Base-by-base conservation (phyloP, 2,797 vertebrate genomes). In the Oryzias dopingdopingensis region DNA sequence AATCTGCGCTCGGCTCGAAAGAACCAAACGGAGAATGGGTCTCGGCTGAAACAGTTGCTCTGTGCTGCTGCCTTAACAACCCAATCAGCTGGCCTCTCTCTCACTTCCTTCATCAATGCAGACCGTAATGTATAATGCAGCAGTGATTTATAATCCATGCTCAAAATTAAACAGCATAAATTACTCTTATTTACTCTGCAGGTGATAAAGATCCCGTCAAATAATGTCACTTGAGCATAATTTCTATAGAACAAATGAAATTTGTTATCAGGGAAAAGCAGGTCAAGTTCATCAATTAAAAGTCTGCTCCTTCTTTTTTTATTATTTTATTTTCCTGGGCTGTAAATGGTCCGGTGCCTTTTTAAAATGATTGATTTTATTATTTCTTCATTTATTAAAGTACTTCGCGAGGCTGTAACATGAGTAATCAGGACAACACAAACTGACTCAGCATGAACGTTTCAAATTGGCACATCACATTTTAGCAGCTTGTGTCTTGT, bases 181-280 rank as follows among this genome's bases (percentile, higher is more conserved):
- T 92, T 91, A 92, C 89, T 91, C 90, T 91, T 92, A 92, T 92
- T 92, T 92, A 92, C 89, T 90, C 90, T 88, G 85, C 84, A 84
- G 86, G 87, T 92, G 91, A 93, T 93, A 90, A 92, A 91, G 88
- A 92, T 91, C 88, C 91, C 83, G 85, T 91, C 90, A 91, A 88
- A 89, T 91, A 92, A 90, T 91, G 90, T 91, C 92, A 92, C 85
- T 90, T 88, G 87, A 88, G 90, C 87, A 91, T 91, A 88, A 89
- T 92, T 92, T 92, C 91, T 91, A 91, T 89, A 87, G 88, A 91
- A 91, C 90, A 91, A 91, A 91, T 91, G 90, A 91, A 92, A 91
- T 90, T 90, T 91, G 88, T 90, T 91, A 92, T 91, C 89, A 91
- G 85, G 89, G 83, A 87, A 90, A 91, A 85, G 84, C 87, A 80